Percentiles rank a stretch among this genome's conserved stretches.
These are phyloP conservation scores for Esox masquinongy DNA, from an alignment of 2,797 vertebrate species.

Conservation along the genomic window DNA sequence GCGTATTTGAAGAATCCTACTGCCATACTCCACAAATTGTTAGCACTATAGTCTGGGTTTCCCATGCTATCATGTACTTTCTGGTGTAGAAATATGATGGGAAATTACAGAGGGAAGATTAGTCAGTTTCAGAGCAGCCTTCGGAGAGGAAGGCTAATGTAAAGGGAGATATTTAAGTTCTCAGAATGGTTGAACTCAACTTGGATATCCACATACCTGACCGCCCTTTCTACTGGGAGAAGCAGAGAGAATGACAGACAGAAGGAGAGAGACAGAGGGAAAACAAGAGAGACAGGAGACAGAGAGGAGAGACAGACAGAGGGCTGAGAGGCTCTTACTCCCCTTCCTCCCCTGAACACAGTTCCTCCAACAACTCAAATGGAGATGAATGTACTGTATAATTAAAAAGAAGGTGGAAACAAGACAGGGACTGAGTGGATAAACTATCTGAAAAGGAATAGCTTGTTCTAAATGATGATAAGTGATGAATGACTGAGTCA, in stretches of 20 bases:
- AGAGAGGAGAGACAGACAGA: neutral
- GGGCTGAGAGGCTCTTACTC: neutral
- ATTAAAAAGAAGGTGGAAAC: neutral
- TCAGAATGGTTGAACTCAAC: neutral
- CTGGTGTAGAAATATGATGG: neutral
- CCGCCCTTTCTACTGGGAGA: neutral
- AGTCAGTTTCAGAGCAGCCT: neutral
- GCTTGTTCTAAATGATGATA: slow-evolving; percentile 42
- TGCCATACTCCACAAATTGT: neutral
- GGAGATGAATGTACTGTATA: neutral
- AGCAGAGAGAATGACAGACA: slow-evolving; percentile 18
- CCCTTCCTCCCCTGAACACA: neutral
- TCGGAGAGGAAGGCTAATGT: neutral
- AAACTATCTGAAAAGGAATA: slow-evolving; percentile 7
- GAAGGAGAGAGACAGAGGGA: slow-evolving; percentile 52
- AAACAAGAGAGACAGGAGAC: neutral
- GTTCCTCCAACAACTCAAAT: neutral
- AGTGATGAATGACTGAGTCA: slow-evolving; percentile 40
- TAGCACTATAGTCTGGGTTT: neutral
- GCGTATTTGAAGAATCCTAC: neutral
- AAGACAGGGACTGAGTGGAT: slow-evolving; percentile 4
- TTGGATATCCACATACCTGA: neutral
- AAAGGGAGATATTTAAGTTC: neutral
- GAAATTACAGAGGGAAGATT: neutral
- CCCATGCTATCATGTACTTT: neutral